Evolutionary conservation across 1,140 invertebrate species (phyloP), one percentile per base, ranked within the genome.

Genomic region (Vanessa atalanta): DNA sequence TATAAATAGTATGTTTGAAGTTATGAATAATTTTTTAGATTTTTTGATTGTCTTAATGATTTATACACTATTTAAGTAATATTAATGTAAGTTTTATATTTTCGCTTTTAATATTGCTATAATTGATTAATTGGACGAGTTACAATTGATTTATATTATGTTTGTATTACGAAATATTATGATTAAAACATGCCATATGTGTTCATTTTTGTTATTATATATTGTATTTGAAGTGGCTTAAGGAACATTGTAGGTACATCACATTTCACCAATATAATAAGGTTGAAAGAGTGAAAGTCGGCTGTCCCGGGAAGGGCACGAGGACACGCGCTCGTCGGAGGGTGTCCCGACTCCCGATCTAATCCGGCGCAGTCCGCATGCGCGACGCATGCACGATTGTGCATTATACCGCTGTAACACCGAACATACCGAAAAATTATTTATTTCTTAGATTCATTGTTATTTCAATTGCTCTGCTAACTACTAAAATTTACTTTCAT

Each of bases 261-360:
- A 61, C 31, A 23, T 12, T 37, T 37, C 20, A 61, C 60, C 12
- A 23, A 57, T 31, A 63, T 50, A 48, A 53, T 66, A 57, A 73
- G 69, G 69, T 53, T 48, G 51, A 67, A 69, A 76, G 82, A 89
- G 89, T 89, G 89, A 91, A 91, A 91, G 88, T 89, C 84, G 76
- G 80, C 73, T 84, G 81, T 80, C 79, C 72, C 81, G 82, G 83
- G 79, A 88, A 91, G 89, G 88, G 89, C 88, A 91, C 85, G 82
- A 79, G 89, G 89, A 83, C 89, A 88, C 73, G 70, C 79, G 73
- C 81, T 47, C 66, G 51, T 61, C n/a, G 75, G 77, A 83, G 85
- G 85, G 87, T 87, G 88, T 79, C 79, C 53, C 68, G 66, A 68
- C 48, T 73, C 73, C 76, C 73, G 71, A 69, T 13, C 53, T 55